Percentiles rank a stretch among this genome's conserved stretches.
These are phyloP conservation scores for Pseudococcus viburni DNA, from an alignment of 2,888 invertebrate species.

Conservation along the genomic window DNA sequence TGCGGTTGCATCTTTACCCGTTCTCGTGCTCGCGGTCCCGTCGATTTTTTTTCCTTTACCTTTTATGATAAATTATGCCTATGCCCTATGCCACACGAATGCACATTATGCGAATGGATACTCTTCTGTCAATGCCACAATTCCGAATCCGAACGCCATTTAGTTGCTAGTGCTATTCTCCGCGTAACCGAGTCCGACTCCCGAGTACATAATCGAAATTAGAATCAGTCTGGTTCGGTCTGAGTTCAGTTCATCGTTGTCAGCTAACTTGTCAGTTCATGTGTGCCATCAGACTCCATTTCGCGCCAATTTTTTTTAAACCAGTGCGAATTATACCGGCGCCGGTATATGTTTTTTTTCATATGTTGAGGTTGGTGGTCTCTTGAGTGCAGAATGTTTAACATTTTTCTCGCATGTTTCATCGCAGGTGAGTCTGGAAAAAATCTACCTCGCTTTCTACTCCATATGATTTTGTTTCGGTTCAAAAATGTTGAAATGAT, in stretches of 20 bases:
- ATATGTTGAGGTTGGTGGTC: background rate
- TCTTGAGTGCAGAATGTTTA: background rate
- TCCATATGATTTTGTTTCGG: too few relatives aligned
- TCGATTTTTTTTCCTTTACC: background rate
- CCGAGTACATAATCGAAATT: constrained; percentile 8
- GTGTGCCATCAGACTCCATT: constrained; percentile 19
- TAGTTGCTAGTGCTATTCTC: background rate
- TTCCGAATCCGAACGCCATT: constrained; percentile 5
- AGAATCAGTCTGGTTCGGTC: constrained; percentile 34
- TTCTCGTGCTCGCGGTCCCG: background rate
- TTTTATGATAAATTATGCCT: background rate
- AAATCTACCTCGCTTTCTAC: background rate
- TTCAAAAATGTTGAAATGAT: too few relatives aligned
- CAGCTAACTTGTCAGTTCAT: constrained; percentile 46
- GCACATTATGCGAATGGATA: constrained; percentile 31
- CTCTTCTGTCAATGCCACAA: constrained; percentile 46
- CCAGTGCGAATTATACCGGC: constrained; percentile 16
- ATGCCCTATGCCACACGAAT: background rate
- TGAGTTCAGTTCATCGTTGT: constrained; percentile 46
- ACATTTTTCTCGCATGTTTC: constrained; percentile 39
- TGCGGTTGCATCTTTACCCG: background rate
- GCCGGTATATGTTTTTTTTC: constrained; percentile 41
- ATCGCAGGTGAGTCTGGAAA: constrained; percentile 1
- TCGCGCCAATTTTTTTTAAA: constrained; percentile 38
- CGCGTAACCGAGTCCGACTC: background rate